Conservation (phyloP, 37 sponge, comb jelly and placozoan genomes). For the Bolinopsis microptera region DNA sequence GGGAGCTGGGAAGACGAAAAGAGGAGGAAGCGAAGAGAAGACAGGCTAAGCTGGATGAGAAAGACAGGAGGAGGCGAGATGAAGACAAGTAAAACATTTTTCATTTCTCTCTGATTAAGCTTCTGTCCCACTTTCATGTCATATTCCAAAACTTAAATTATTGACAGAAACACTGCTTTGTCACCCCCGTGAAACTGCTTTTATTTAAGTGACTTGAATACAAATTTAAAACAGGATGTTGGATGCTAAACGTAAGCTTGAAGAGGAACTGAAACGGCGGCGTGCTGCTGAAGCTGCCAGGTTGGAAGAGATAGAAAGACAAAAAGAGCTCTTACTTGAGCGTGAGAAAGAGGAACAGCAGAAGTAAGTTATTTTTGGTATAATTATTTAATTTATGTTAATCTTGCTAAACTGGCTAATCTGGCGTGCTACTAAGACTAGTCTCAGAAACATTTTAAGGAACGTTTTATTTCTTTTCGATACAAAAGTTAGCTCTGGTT, state of each 20-base stretch:
- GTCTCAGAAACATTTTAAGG: no score
- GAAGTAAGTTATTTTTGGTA: background rate
- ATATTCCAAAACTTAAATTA: no score
- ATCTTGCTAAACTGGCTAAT: no score
- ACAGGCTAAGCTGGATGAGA: conserved; percentile 27
- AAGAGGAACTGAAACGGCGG: conserved; percentile 37
- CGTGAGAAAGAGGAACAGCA: conserved; percentile 41
- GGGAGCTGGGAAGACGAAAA: conserved; percentile 28
- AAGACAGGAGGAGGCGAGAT: background rate
- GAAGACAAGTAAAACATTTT: conserved; percentile 31
- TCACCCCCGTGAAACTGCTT: no score
- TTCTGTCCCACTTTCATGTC: no score
- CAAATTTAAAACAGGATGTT: conserved; percentile 54
- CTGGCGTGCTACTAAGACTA: no score
- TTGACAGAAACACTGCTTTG: no score
- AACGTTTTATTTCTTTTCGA: no score
- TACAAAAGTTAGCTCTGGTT: no score
- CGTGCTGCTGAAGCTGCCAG: conserved; percentile 47
- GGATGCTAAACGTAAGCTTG: conserved; percentile 50
- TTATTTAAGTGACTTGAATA: no score
- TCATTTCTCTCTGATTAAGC: background rate
- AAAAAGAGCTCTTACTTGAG: conserved; percentile 48
- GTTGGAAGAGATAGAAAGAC: conserved; percentile 59
- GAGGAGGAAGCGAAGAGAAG: conserved; percentile 45
- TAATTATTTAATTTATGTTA: background rate